These are phyloP conservation scores for Lingula anatina DNA, from an alignment of 2,888 invertebrate species.

Conservation along the genomic window DNA sequence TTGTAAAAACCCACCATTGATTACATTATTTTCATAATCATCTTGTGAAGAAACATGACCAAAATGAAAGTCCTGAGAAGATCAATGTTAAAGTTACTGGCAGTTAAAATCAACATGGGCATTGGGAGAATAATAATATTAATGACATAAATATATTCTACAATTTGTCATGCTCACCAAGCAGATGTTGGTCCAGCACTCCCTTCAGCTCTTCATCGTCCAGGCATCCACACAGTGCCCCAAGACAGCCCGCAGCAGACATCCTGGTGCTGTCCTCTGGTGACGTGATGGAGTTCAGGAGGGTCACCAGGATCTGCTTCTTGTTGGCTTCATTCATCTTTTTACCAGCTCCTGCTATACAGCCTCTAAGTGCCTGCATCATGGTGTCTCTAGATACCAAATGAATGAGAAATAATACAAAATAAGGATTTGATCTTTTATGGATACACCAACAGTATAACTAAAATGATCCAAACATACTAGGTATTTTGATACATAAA, in stretches of 20 bases:
- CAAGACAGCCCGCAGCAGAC: constrained; percentile 84
- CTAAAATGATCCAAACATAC: background rate
- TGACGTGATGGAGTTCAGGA: constrained; percentile 52
- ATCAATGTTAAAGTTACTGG: too few relatives aligned
- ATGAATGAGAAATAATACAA: background rate
- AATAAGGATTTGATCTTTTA: too few relatives aligned
- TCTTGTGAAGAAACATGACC: too few relatives aligned
- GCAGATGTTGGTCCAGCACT: constrained; percentile 69
- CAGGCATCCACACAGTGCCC: constrained; percentile 72
- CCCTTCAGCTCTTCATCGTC: constrained; percentile 67
- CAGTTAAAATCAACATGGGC: too few relatives aligned
- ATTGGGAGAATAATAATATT: too few relatives aligned
- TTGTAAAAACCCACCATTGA: too few relatives aligned
- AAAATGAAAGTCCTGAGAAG: too few relatives aligned
- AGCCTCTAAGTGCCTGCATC: constrained; percentile 82
- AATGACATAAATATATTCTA: too few relatives aligned
- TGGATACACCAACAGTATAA: background rate
- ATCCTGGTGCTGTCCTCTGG: constrained; percentile 74
- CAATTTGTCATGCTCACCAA: constrained; percentile 64
- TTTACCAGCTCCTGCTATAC: constrained; percentile 77
- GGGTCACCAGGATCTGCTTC: constrained; percentile 63
- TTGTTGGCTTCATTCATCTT: constrained; percentile 80
- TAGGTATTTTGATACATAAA: background rate
- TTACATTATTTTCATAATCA: too few relatives aligned
- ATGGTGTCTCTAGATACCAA: constrained; percentile 71